Evolutionary conservation across 2,888 invertebrate genomes (phyloP).

Genomic region (Agonopterix arenella): DNA sequence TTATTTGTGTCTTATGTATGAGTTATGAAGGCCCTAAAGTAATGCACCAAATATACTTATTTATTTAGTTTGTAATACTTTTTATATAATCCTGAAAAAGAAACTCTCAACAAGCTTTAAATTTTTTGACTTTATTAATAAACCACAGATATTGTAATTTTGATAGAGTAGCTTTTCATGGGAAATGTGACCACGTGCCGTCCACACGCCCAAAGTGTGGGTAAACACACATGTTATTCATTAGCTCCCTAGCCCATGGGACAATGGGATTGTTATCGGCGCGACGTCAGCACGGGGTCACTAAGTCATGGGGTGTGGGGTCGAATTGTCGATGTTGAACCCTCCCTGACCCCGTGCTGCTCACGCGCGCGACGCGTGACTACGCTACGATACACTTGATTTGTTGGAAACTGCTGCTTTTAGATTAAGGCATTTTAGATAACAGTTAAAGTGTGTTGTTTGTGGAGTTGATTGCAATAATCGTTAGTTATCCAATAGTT

Average conservation of each 20-base stretch:
- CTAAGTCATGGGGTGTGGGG: constrained; percentile 45
- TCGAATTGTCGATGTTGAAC: constrained; percentile 14
- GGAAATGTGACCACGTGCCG: constrained; percentile 57
- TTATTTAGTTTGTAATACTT: too few relatives aligned
- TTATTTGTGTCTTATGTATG: too few relatives aligned
- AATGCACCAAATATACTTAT: too few relatives aligned
- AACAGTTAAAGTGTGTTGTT: not conserved
- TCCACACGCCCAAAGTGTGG: constrained; percentile 51
- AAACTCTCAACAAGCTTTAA: too few relatives aligned
- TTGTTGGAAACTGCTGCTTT: not conserved
- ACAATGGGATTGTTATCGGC: constrained; percentile 54
- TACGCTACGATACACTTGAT: constrained; percentile 19
- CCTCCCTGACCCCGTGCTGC: constrained; percentile 29
- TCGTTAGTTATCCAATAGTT: not conserved
- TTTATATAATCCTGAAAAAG: too few relatives aligned
- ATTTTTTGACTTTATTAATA: too few relatives aligned
- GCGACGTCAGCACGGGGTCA: constrained; percentile 40
- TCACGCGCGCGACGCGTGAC: constrained; percentile 45
- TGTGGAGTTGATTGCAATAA: not conserved
- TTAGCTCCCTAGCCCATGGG: constrained; percentile 36
- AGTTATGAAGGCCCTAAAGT: too few relatives aligned
- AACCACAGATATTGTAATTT: too few relatives aligned
- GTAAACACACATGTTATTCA: constrained; percentile 50
- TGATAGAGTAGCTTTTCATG: constrained; percentile 30
- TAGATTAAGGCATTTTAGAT: not conserved